Percentiles rank a stretch among this genome's conserved stretches.
Conservation (phyloP, 2,888 invertebrate genomes). For the Sinopyrophorus schimmeli region DNA sequence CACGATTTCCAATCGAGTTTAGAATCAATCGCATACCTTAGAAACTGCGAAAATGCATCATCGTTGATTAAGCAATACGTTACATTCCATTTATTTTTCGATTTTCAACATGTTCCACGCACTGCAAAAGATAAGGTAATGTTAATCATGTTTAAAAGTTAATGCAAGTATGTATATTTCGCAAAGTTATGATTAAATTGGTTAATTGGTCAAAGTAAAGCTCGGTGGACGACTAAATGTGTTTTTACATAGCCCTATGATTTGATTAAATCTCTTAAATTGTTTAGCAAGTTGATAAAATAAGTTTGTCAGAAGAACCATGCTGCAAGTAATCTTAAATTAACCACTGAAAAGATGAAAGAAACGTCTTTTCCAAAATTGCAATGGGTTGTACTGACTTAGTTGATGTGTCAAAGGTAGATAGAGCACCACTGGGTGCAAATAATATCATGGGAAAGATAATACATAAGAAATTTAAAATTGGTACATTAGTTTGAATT, state of each 20-base stretch:
- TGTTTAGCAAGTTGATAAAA: background rate
- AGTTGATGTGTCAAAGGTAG: conserved; percentile 1
- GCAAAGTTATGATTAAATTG: too few relatives aligned
- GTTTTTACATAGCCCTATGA: too few relatives aligned
- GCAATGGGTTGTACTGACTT: background rate
- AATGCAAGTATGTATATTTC: too few relatives aligned
- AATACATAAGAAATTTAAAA: conserved; percentile 6
- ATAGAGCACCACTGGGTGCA: conserved; percentile 14
- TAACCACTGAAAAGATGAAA: conserved; percentile 20
- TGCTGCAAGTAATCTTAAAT: conserved; percentile 1
- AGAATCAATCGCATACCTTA: conserved; percentile 61
- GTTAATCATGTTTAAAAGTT: too few relatives aligned
- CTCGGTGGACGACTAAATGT: too few relatives aligned
- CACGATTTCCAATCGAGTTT: conserved; percentile 61
- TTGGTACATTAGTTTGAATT: conserved; percentile 24
- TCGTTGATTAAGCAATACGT: conserved; percentile 61
- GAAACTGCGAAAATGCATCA: conserved; percentile 62
- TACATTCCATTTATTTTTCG: conserved; percentile 68
- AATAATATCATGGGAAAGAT: conserved; percentile 9
- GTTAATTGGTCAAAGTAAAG: too few relatives aligned
- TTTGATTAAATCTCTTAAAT: too few relatives aligned
- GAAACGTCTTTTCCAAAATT: conserved; percentile 8
- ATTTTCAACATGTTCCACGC: conserved; percentile 63
- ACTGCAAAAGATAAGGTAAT: too few relatives aligned
- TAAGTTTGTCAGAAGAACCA: background rate